Conservation (phyloP, 2,888 invertebrate genomes). For the Agrotis exclamationis region DNA sequence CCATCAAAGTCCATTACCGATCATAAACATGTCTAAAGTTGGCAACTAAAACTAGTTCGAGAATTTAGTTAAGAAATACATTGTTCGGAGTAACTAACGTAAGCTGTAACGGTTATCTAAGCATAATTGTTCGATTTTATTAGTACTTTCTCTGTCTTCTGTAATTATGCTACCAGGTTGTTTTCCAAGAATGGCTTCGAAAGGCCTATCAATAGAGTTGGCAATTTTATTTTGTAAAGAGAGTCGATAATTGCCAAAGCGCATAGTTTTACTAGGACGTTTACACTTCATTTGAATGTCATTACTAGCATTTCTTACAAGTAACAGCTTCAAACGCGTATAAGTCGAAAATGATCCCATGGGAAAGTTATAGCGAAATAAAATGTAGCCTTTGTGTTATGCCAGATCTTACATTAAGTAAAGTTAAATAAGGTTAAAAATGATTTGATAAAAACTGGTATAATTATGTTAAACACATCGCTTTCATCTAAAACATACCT, state of each 20-base stretch:
- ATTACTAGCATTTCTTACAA: not conserved
- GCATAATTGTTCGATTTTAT: not conserved
- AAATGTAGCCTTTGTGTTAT: too few relatives aligned
- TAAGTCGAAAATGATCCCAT: too few relatives aligned
- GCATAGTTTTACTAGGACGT: not conserved
- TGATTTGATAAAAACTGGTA: too few relatives aligned
- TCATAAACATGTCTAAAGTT: constrained; percentile 27
- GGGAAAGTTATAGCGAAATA: too few relatives aligned
- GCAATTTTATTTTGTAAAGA: not conserved
- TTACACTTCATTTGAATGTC: not conserved
- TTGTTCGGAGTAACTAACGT: not conserved
- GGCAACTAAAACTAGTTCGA: constrained; percentile 14
- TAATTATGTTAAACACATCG: too few relatives aligned
- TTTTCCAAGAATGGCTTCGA: not conserved
- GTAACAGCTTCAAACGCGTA: too few relatives aligned
- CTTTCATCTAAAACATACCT: too few relatives aligned
- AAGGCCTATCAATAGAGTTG: too few relatives aligned
- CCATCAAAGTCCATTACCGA: constrained; percentile 20
- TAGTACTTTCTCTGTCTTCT: constrained; percentile 1
- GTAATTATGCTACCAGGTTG: not conserved
- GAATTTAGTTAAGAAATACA: constrained; percentile 30
- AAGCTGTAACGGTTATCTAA: not conserved
- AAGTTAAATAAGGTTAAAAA: too few relatives aligned
- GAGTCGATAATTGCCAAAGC: not conserved
- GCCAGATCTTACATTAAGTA: too few relatives aligned